Evolutionary conservation across 2,797 vertebrate genomes (phyloP).

Genomic region (Ctenopoma multispine): DNA sequence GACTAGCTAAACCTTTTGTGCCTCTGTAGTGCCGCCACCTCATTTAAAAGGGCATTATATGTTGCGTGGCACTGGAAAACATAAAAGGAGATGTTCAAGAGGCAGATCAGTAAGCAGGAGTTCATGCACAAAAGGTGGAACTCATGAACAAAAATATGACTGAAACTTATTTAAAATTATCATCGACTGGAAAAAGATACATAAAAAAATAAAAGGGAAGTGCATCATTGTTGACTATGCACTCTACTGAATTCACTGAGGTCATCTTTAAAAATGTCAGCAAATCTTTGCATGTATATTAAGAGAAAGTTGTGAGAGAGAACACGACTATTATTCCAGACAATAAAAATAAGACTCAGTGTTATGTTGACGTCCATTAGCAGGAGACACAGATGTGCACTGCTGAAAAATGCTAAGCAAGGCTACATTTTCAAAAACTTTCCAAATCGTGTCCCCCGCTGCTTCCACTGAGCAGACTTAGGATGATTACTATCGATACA

Average conservation of each 20-base stretch:
- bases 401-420: neutral
- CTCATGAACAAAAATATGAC: neutral
- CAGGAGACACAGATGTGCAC: neutral
- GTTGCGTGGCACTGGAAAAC: neutral
- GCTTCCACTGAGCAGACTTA: neutral
- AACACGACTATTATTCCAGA: neutral
- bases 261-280: neutral
- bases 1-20: slow-evolving; percentile 4
- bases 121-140: neutral
- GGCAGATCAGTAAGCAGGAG: neutral
- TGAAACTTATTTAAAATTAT: no score
- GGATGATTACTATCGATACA: no score
- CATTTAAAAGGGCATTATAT: neutral
- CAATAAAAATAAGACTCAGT: no score
- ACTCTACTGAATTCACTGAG: no score
- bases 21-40: neutral
- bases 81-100: neutral
- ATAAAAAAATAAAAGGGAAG: neutral
- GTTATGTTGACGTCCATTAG: neutral
- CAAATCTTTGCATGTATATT: neutral
- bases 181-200: neutral
- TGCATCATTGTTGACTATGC: no score
- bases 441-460: neutral
- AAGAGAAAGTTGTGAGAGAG: neutral
- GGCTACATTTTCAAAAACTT: neutral